phyloP scores from a whole-genome alignment of 2,888 invertebrate species.

The Rotaria socialis region DNA sequence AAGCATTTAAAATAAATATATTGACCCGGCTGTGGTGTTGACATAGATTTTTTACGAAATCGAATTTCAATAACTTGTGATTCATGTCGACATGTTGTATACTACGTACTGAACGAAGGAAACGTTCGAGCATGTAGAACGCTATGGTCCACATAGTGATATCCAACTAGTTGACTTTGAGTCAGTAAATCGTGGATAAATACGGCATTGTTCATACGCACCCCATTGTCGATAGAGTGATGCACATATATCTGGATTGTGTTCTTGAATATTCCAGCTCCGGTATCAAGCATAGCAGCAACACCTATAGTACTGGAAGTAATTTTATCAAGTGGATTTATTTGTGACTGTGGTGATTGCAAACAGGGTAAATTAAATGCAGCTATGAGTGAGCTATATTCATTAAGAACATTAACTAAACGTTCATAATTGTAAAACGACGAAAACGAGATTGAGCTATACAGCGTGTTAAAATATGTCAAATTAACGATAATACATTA shows the following conservation, averaged over 20 bases:
- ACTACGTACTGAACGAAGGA: conserved; percentile 54
- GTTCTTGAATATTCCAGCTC: conserved; percentile 53
- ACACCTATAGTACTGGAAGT: conserved; percentile 22
- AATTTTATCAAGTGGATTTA: conserved; percentile 35
- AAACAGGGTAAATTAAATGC: conserved; percentile 48
- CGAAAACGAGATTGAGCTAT: conserved; percentile 45
- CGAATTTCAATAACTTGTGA: conserved; percentile 57
- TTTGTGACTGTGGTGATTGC: conserved; percentile 29
- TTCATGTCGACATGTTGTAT: conserved; percentile 55
- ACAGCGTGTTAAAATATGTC: conserved; percentile 50
- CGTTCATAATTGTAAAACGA: conserved; percentile 52
- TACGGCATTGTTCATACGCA: conserved; percentile 50
- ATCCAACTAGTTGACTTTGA: conserved; percentile 53
- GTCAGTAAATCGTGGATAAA: conserved; percentile 52
- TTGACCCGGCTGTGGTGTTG: conserved; percentile 54
- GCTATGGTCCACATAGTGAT: conserved; percentile 56
- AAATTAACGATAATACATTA: conserved; percentile 55
- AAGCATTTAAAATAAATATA: conserved; percentile 58
- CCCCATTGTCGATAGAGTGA: conserved; percentile 51
- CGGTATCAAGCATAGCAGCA: conserved; percentile 52
- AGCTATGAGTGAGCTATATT: conserved; percentile 48
- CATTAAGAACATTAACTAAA: conserved; percentile 50
- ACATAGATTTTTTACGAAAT: conserved; percentile 55
- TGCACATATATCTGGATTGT: conserved; percentile 54
- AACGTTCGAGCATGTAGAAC: conserved; percentile 55